phyloP scores from a whole-genome alignment of 2,888 invertebrate genomes.

The Xylota sylvarum region DNA sequence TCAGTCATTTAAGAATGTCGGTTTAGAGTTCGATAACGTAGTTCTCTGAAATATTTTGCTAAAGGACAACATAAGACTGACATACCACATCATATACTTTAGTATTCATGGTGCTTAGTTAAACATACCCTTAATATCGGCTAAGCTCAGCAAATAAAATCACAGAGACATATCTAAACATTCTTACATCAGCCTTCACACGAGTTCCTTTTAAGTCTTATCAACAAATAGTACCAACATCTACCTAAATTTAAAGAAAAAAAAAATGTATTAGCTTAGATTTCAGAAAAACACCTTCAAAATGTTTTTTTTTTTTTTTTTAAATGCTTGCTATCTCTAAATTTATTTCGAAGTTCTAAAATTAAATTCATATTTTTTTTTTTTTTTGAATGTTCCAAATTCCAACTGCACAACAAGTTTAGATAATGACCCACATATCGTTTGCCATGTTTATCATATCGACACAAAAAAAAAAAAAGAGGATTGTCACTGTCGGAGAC shows the following conservation, averaged over 20 bases:
- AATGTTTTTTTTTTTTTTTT: too few relatives aligned
- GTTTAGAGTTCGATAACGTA: too few relatives aligned
- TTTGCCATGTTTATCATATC: slow-evolving; percentile 40
- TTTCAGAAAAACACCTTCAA: background rate
- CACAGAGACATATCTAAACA: background rate
- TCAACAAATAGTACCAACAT: background rate
- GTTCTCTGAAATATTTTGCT: too few relatives aligned
- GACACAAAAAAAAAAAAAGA: slow-evolving; percentile 23
- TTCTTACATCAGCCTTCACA: background rate
- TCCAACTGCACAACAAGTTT: slow-evolving; percentile 44
- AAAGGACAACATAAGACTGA: too few relatives aligned
- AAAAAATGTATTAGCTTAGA: background rate
- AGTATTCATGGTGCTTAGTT: too few relatives aligned
- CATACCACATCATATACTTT: too few relatives aligned
- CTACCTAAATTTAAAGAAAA: too few relatives aligned
- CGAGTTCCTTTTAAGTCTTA: background rate
- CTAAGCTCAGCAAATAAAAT: too few relatives aligned
- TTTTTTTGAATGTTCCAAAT: slow-evolving; percentile 9
- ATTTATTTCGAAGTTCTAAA: background rate
- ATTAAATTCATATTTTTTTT: background rate
- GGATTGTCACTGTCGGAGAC: slow-evolving; percentile 49
- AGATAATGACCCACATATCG: slow-evolving; percentile 62
- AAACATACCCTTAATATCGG: too few relatives aligned
- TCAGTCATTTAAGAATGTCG: too few relatives aligned
- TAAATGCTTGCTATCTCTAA: background rate